phyloP scores from a whole-genome alignment of 2,113 vertebrate genomes.

The Pedionomus torquatus region DNA sequence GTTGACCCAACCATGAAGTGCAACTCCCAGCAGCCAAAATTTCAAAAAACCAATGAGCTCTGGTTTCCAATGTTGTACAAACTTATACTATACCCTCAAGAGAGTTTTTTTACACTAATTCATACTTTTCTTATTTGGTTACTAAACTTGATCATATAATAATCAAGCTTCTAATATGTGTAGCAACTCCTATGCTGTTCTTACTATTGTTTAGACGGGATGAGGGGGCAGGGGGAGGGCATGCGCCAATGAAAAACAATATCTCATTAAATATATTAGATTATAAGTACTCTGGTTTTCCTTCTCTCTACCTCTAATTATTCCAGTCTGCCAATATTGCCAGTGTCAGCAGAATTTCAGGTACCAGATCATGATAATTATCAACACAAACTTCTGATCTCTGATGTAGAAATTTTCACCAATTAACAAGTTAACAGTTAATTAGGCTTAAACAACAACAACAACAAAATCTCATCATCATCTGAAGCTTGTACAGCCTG shows the following conservation, averaged over 20 bases:
- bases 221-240: too few relatives aligned
- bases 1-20: accelerated
- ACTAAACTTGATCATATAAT: background rate
- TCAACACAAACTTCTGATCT: slow-evolving; percentile 24
- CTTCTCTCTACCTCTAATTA: background rate
- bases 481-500: background rate
- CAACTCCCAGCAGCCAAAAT: background rate
- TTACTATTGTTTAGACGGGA: background rate
- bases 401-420: slow-evolving; percentile 1
- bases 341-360: slow-evolving; percentile 2
- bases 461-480: background rate
- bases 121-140: background rate
- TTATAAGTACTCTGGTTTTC: background rate
- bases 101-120: background rate
- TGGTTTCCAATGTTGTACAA: background rate
- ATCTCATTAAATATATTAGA: background rate
- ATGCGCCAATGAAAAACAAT: background rate
- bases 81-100: accelerated
- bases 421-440: slow-evolving; percentile 52
- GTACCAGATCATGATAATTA: slow-evolving; percentile 13
- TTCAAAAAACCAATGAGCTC: background rate
- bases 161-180: background rate
- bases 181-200: background rate
- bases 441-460: background rate
- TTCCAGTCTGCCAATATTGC: background rate